A percentile compares a stretch with the other conserved stretches of the same genome.
Evolutionary conservation across 2,113 vertebrate genomes (phyloP).

Genomic region (Promerops cafer): DNA sequence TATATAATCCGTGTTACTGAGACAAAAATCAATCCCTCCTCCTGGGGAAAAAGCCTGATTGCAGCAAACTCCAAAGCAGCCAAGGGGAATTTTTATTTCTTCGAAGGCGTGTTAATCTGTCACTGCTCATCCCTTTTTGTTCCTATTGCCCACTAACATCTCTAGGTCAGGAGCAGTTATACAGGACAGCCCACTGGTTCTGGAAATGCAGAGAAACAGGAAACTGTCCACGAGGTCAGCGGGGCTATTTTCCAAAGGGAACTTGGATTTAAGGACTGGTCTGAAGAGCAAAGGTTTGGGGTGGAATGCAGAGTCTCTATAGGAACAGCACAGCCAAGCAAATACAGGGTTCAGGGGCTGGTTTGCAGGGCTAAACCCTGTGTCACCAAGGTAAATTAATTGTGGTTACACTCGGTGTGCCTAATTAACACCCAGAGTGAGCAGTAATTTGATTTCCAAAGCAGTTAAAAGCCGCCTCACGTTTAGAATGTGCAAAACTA

Average conservation of each 20-base stretch:
- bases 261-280: neutral
- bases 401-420: neutral
- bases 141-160: neutral
- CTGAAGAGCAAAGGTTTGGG: neutral
- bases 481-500: neutral
- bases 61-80: neutral
- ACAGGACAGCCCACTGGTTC: neutral
- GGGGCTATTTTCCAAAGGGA: neutral
- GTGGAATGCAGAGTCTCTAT: neutral
- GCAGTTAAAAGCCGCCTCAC: neutral
- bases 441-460: neutral
- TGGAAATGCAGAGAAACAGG: neutral
- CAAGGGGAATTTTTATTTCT: neutral
- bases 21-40: neutral
- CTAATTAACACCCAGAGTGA: neutral
- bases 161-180: neutral
- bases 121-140: neutral
- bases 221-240: fast-evolving
- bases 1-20: fast-evolving
- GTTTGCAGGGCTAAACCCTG: neutral
- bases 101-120: neutral
- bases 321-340: neutral
- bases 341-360: neutral
- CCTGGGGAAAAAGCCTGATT: neutral
- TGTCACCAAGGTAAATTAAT: neutral